Conservation (phyloP, 2,888 invertebrate species). For the Agrenia bidenticulata region DNA sequence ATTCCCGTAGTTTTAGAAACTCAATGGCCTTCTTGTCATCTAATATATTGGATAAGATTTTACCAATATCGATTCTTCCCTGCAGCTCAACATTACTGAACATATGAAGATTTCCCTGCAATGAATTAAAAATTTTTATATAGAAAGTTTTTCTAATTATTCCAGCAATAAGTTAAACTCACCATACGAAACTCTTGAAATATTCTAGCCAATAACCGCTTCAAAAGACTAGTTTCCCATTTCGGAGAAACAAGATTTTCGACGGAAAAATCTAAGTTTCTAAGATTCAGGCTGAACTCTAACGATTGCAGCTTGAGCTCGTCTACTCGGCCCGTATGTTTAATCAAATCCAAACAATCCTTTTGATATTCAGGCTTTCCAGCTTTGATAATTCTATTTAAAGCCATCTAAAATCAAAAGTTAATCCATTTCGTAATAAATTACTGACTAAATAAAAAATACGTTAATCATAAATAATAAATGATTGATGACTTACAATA, state of each 20-base stretch:
- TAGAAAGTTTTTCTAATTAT: background rate
- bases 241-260: conserved; percentile 22
- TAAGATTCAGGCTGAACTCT: conserved; percentile 26
- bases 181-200: conserved; percentile 21
- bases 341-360: conserved; percentile 46
- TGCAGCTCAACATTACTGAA: conserved; percentile 1
- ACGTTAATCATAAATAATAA: background rate
- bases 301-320: conserved; percentile 25
- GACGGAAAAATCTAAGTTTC: conserved; percentile 2
- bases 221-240: background rate
- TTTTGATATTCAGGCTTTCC: conserved; percentile 35
- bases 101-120: background rate
- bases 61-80: background rate
- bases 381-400: conserved; percentile 37
- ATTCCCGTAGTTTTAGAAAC: conserved; percentile 29
- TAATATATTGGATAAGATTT: conserved; percentile 17
- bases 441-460: background rate
- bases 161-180: background rate
- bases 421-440: background rate
- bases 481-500: background rate
- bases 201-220: conserved; percentile 12
- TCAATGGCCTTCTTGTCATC: conserved; percentile 17
- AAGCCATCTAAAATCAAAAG: conserved; percentile 38
- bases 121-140: background rate
- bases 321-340: conserved; percentile 29